phyloP scores from a whole-genome alignment of 2,113 vertebrate genomes.

The Rattus norvegicus region DNA sequence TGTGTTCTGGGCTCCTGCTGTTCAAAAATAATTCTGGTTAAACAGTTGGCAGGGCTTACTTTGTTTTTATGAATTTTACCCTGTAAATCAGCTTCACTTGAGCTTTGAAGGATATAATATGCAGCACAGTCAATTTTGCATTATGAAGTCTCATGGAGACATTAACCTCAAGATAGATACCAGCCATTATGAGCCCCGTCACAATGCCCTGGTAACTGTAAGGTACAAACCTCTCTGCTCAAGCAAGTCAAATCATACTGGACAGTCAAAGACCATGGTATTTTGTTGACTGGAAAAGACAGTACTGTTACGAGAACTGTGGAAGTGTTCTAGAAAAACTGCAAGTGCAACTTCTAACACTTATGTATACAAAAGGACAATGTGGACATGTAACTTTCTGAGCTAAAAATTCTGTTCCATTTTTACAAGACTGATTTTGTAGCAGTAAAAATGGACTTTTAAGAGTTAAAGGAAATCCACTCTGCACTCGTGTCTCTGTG shows the following conservation, averaged over 20 bases:
- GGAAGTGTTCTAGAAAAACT: conserved; percentile 50
- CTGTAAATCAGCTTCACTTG: conserved; percentile 49
- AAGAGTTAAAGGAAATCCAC: not conserved
- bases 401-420: conserved; percentile 39
- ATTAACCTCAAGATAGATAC: conserved; percentile 27
- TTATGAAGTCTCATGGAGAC: conserved; percentile 8
- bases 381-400: not conserved
- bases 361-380: not conserved
- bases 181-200: not conserved
- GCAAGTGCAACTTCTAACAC: conserved; percentile 48
- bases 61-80: conserved; percentile 62
- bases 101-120: conserved; percentile 5
- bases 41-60: conserved; percentile 74
- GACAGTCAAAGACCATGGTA: conserved; percentile 22
- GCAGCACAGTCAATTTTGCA: conserved; percentile 28
- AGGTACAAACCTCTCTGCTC: not conserved
- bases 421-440: conserved; percentile 17
- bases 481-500: not conserved
- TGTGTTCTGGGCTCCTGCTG: conserved; percentile 73
- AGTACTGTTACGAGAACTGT: conserved; percentile 1
- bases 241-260: conserved; percentile 38
- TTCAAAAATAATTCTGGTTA: conserved; percentile 77
- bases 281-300: conserved; percentile 11
- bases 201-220: not conserved
- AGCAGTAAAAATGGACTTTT: conserved; percentile 23